Evolutionary conservation across 2,113 vertebrate genomes (phyloP).

Genomic region (Burhinus oedicnemus): DNA sequence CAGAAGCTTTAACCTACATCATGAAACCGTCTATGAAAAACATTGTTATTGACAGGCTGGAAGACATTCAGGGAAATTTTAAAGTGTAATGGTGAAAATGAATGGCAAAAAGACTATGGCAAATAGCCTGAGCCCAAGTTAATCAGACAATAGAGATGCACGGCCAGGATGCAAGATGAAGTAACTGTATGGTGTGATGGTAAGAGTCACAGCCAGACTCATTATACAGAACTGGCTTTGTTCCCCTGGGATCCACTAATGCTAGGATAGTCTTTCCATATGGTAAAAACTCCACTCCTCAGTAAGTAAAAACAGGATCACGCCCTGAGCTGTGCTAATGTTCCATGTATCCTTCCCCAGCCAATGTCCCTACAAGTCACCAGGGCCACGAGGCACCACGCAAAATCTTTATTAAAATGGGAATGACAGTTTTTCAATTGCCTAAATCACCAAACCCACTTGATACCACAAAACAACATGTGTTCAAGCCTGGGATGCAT

Average conservation of each 20-base stretch:
- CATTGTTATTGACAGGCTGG: background rate
- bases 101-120: background rate
- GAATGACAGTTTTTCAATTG: background rate
- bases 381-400: background rate
- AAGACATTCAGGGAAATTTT: background rate
- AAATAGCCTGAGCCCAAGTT: background rate
- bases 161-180: background rate
- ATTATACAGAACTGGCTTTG: background rate
- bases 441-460: background rate
- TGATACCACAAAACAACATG: background rate
- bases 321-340: background rate
- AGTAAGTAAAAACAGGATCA: background rate
- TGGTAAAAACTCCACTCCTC: background rate
- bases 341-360: background rate
- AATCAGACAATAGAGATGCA: background rate
- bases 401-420: background rate
- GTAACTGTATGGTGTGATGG: background rate
- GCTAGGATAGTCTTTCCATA: slow-evolving; percentile 15
- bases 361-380: background rate
- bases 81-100: background rate
- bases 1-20: background rate
- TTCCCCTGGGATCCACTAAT: background rate
- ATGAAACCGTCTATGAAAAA: background rate
- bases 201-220: background rate
- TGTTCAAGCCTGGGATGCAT: background rate